Base-by-base conservation (phyloP, 2,888 invertebrate species). In the Cerastoderma edule region DNA sequence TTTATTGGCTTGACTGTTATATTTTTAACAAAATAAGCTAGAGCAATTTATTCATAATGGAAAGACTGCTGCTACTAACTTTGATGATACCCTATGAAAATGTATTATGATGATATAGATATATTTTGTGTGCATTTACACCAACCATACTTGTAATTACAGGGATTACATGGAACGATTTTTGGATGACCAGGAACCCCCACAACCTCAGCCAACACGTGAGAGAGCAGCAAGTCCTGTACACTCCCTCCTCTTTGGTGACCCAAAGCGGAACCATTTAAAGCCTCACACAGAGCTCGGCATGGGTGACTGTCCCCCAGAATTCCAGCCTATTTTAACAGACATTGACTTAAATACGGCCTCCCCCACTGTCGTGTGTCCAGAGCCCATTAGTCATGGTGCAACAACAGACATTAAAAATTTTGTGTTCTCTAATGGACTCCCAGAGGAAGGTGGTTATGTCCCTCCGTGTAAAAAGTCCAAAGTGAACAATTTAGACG, bases 121-220 rank as follows among this genome's bases (percentile, higher is more conserved):
- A n/a, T n/a, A n/a, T n/a, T n/a, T n/a, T n/a, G n/a, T n/a, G n/a
- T n/a, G n/a, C n/a, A n/a, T n/a, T n/a, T n/a, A n/a, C n/a, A n/a
- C n/a, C n/a, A n/a, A n/a, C n/a, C 35, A 33, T 39, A 48, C 16
- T 32, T 39, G 5, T 28, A 27, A 19, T 89, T 91, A 39, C 92
- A 94, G 95, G 74, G 97, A 98, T 93, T 97, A 97, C 91, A 97
- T 97, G 97, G 97, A 98, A 91, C 95, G 97, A 87, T 97, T 97
- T 93, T 94, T 97, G 87, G 92, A 92, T 75, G 97, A 97, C 90
- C 96, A 97, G 92, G 93, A 93, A 72, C 88, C 76, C 68, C 72
- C 78, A 32, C 67, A 84, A 63, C 81, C 83, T 66, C 65, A 84
- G 24, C 79, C 85, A 13, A 75, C 83, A 6, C 72, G 90, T 27